phyloP scores from a whole-genome alignment of 2,888 invertebrate genomes.

The Cosmopolites sordidus region DNA sequence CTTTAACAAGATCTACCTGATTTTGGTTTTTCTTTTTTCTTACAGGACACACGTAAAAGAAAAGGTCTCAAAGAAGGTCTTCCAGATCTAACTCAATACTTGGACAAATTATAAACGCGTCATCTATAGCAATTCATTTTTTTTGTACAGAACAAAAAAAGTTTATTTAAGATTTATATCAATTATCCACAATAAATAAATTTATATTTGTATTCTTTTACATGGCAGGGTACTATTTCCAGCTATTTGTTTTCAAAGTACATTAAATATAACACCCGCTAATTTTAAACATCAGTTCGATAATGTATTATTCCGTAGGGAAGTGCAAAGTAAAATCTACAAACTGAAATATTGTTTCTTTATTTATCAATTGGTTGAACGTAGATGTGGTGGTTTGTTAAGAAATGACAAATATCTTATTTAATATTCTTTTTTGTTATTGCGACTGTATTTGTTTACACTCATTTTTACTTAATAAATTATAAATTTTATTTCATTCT shows the following conservation, averaged over 20 bases:
- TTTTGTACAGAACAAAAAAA: conserved; percentile 44
- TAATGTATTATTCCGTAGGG: conserved; percentile 21
- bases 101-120: conserved; percentile 93
- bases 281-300: background rate
- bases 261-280: background rate
- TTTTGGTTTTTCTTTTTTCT: conserved; percentile 39
- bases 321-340: conserved; percentile 30
- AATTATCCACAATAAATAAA: conserved; percentile 29
- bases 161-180: conserved; percentile 39
- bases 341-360: conserved; percentile 25
- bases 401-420: conserved; percentile 13
- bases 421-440: background rate
- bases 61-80: conserved; percentile 99
- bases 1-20: no score
- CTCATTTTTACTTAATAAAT: conserved; percentile 25
- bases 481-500: conserved; percentile 18
- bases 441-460: conserved; percentile 23
- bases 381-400: conserved; percentile 11
- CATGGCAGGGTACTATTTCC: conserved; percentile 22
- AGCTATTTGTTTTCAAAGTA: conserved; percentile 10
- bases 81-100: conserved; percentile 89
- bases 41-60: conserved; percentile 91
- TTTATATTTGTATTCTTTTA: conserved; percentile 25
- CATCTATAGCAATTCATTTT: conserved; percentile 35
- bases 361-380: conserved; percentile 7